These are phyloP conservation scores for Drosophila pseudotalamancana DNA, from an alignment of 2,888 invertebrate genomes.

Conservation along the genomic window DNA sequence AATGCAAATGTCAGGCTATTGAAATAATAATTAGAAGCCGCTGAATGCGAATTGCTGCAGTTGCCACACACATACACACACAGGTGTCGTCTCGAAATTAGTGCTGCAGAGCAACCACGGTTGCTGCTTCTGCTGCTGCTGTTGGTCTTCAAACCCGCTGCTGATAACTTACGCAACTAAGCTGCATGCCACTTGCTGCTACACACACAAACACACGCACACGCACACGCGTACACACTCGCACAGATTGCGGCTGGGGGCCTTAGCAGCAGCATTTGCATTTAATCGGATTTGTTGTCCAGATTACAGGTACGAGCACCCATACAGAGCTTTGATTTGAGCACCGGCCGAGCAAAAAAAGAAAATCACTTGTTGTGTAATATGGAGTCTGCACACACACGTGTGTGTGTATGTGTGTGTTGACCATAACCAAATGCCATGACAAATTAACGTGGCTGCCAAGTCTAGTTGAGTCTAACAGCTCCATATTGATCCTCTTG, in stretches of 20 bases:
- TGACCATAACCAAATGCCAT: conserved; percentile 61
- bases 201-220: neutral
- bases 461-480: conserved; percentile 32
- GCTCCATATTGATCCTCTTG: conserved; percentile 47
- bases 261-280: conserved; percentile 61
- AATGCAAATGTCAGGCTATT: conserved; percentile 50
- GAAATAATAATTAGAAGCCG: conserved; percentile 74
- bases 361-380: conserved; percentile 72
- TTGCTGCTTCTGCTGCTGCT: conserved; percentile 8
- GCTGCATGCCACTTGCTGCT: conserved; percentile 42
- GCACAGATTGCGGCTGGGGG: conserved; percentile 4
- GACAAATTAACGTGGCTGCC: conserved; percentile 75
- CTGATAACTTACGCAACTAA: conserved; percentile 77
- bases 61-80: conserved; percentile 2
- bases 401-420: neutral
- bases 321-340: conserved; percentile 51
- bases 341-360: conserved; percentile 31
- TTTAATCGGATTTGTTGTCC: conserved; percentile 76
- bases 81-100: conserved; percentile 31
- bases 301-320: conserved; percentile 70
- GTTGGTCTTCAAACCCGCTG: conserved; percentile 28
- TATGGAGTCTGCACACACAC: conserved; percentile 26
- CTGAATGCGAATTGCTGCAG: conserved; percentile 48
- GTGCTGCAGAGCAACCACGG: conserved; percentile 65
- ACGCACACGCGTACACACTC: neutral